Evolutionary conservation across 2,888 invertebrate genomes (phyloP), one percentile per base, ranked within the genome.

Genomic region (Noctua comes): DNA sequence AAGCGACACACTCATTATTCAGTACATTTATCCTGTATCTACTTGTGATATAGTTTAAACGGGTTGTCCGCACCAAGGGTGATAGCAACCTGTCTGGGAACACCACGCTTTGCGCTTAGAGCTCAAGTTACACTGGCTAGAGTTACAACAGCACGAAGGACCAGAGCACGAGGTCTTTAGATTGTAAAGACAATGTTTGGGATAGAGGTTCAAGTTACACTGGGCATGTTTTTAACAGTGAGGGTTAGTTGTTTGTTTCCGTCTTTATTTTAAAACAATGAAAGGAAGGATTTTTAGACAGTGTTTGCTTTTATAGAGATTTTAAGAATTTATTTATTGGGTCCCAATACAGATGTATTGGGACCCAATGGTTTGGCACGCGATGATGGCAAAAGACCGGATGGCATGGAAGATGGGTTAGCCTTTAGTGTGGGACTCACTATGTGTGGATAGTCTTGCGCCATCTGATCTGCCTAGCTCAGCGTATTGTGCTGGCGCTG

Each of bases 11-110:
- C 83, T 92, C 92, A 86, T 93, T 91, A 91, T 88, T 92, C 91
- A 92, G 86, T 76, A 81, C 82, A 87, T 90, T 91, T 92, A 92
- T 92, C 90, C 89, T 80, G 86, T 92, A 91, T 89, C 91, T 88
- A 85, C 77, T 80, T 71, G 80, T 88, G 90, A 91, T 92, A 91
- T 88, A 90, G 92, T 90, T 91, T 87, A 88, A 90, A 86, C 87
- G 82, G 86, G 89, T 86, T 89, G 87, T 82, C 71, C 76, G 79
- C 78, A 74, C 81, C 77, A 54, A 72, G 43, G 66, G 82, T 82
- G 88, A 87, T 88, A 88, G 82, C 86, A 80, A 83, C 86, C 85
- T 88, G 88, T 73, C 86, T 76, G 59, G 21, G 66, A 83, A 83
- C 85, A 83, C 81, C 68, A 68, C 51, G 66, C 59, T 76, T 84